A percentile compares a stretch with the other conserved stretches of the same genome.
These are phyloP conservation scores for Drosophila guanche DNA, from an alignment of 1,140 invertebrate species.

Conservation along the genomic window DNA sequence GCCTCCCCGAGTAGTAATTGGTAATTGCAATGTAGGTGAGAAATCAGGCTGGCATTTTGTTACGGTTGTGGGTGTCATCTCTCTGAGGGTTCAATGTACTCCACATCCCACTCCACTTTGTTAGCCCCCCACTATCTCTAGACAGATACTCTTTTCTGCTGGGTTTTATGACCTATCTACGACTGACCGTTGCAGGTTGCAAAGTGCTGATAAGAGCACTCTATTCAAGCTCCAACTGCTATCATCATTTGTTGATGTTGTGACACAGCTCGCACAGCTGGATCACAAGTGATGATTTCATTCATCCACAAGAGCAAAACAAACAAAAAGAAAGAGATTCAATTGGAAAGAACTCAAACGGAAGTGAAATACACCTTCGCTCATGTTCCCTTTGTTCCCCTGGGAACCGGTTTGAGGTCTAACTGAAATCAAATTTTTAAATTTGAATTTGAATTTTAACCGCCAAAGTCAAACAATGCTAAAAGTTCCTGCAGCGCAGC, in stretches of 20 bases:
- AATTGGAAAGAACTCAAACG: constrained; percentile 11
- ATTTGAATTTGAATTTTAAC: constrained; percentile 61
- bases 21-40: constrained; percentile 26
- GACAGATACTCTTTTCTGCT: background rate
- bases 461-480: constrained; percentile 36
- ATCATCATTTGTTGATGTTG: too few relatives aligned
- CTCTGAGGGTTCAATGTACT: constrained; percentile 11
- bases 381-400: background rate
- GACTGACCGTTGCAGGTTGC: background rate
- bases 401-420: constrained; percentile 34
- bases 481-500: constrained; percentile 36
- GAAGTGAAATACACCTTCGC: constrained; percentile 7
- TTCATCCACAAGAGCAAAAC: constrained; percentile 17
- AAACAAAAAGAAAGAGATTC: constrained; percentile 23
- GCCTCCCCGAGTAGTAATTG: too few relatives aligned
- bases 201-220: background rate
- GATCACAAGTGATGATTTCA: constrained; percentile 13
- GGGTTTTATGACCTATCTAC: constrained; percentile 1
- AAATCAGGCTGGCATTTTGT: constrained; percentile 1
- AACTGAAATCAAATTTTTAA: constrained; percentile 37
- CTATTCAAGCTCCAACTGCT: too few relatives aligned
- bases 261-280: too few relatives aligned
- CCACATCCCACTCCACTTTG: background rate
- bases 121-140: background rate
- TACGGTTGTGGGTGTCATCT: constrained; percentile 13